Conservation (phyloP, 2,113 vertebrate genomes). For the Apodemus sylvaticus region DNA sequence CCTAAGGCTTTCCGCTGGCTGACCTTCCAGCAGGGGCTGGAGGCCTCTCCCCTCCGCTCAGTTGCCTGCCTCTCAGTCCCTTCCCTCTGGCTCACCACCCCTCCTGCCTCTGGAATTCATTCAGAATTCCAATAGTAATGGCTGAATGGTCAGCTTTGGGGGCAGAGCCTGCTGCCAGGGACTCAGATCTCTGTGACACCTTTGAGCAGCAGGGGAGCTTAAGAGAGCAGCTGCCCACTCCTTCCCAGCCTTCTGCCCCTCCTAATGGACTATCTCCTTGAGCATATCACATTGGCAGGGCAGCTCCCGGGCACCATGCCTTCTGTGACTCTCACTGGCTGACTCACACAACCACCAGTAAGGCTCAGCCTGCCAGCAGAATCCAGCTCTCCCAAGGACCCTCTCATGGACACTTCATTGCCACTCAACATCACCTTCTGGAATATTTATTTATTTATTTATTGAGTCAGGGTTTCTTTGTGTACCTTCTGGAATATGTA, state of each 20-base stretch:
- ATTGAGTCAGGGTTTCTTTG: too few species aligned
- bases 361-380: neutral
- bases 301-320: neutral
- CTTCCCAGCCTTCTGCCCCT: neutral
- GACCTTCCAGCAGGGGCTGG: neutral
- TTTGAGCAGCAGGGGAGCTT: neutral
- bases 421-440: neutral
- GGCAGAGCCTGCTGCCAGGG: neutral
- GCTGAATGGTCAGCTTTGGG: too few species aligned
- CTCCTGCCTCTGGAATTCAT: neutral
- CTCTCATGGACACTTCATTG: accelerated
- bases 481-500: too few species aligned
- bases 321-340: neutral
- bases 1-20: neutral
- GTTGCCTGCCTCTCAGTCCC: neutral
- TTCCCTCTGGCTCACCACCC: neutral
- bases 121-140: neutral
- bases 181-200: neutral
- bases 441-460: neutral
- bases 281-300: neutral
- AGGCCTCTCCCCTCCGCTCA: neutral
- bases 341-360: neutral
- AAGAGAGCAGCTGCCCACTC: neutral
- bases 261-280: neutral
- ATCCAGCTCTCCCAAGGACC: neutral